Evolutionary conservation across 2,797 vertebrate genomes (phyloP).

Genomic region (Knipowitschia caucasica): DNA sequence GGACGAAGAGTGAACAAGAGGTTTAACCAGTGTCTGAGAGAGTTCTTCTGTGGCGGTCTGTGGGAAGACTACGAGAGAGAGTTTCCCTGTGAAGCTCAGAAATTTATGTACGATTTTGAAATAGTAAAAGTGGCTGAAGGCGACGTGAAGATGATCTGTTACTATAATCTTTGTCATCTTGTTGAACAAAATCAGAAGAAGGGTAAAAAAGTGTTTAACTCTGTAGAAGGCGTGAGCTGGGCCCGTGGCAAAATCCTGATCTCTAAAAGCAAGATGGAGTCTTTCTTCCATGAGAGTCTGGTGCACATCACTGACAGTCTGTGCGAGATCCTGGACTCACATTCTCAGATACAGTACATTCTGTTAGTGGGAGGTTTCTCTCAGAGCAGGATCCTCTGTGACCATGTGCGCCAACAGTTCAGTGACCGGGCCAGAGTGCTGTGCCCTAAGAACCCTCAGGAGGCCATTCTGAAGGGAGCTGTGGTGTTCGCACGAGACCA

Average conservation of each 20-base stretch:
- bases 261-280: not conserved
- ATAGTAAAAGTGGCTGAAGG: not conserved
- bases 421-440: not conserved
- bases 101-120: not conserved
- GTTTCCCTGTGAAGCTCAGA: not conserved
- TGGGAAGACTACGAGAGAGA: not conserved
- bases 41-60: constrained; percentile 1
- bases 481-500: not conserved
- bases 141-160: too few species aligned
- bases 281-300: not conserved
- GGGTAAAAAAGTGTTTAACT: not conserved
- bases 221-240: not conserved
- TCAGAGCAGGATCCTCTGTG: not conserved
- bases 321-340: not conserved
- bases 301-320: not conserved
- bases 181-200: not conserved
- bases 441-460: not conserved
- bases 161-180: too few species aligned
- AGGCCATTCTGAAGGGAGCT: not conserved
- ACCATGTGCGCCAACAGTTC: not conserved
- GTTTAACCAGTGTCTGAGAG: not conserved
- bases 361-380: not conserved
- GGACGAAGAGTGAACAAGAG: constrained; percentile 1
- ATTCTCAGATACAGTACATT: not conserved
- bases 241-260: not conserved